Evolutionary conservation across 2,797 vertebrate species (phyloP), one percentile per base, ranked within the genome.

Genomic region (Pteropus rufus): DNA sequence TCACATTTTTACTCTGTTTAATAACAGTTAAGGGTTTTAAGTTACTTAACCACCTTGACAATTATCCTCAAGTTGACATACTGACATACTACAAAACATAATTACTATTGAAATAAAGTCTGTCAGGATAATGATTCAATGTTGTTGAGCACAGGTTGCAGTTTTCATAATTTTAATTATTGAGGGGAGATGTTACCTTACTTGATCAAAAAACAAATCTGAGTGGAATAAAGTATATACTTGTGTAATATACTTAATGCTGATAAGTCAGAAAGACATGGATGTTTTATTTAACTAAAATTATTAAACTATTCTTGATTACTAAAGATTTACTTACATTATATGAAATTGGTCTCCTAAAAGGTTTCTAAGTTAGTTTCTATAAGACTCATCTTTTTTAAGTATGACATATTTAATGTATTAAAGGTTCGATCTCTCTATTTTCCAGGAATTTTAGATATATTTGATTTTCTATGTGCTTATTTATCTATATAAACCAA

Each of bases 261-360:
- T 89, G 67, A 31, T 65, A 87, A 80, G 19, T 82, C 67, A 81
- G 31, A 36, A 65, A 46, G 41, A 65, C 12, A 44, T 75, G 21
- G 7, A 26, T 70, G 29, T 58, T 67, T 88, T 86, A 60, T 60
- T 79, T 54, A 49, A 49, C 49, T 49, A 46, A 56, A 82, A 34
- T 64, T 81, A 89, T 89, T 82, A 94, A 89, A 83, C 18, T 36
- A 67, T 24, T 89, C 18, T 75, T 89, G 29, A 73, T 89, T 89
- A 49, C 15, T 29, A 24, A 80, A 64, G 19, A n/a, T 58, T 89
- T 82, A 36, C 23, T 58, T 93, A 65, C 18, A 41, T 62, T 73
- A 46, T 82, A 36, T 82, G 39, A 73, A 75, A 54, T n/a, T 75
- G 69, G 10, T 83, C 73, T 94, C 49, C 23, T 39, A 58, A 73